Conservation (phyloP, 2,113 vertebrate genomes). For the Bubo blakistoni region DNA sequence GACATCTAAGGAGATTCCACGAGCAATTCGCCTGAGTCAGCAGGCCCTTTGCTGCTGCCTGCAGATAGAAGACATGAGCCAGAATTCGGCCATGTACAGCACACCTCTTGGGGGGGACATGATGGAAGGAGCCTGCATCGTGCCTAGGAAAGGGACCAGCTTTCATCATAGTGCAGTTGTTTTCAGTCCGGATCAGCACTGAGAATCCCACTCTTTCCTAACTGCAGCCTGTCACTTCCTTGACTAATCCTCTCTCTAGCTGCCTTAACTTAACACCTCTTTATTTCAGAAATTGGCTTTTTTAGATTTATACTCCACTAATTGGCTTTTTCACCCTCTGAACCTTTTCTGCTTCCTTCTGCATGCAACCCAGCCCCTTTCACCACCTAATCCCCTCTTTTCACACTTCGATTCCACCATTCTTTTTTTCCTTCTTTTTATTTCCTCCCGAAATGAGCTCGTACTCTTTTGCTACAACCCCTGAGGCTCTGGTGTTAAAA, state of each 20-base stretch:
- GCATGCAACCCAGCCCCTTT: neutral
- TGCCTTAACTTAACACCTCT: conserved; percentile 8
- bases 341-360: conserved; percentile 27
- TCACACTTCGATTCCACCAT: conserved; percentile 15
- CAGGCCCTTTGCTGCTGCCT: conserved; percentile 24
- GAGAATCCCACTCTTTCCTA: neutral
- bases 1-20: neutral
- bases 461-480: neutral
- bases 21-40: conserved; percentile 14
- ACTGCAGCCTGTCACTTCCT: neutral
- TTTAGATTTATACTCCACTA: conserved; percentile 29
- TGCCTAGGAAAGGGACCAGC: neutral
- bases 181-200: neutral
- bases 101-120: neutral
- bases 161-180: neutral
- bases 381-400: conserved; percentile 48
- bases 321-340: conserved; percentile 51
- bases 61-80: neutral
- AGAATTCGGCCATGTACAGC: neutral
- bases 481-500: conserved; percentile 19
- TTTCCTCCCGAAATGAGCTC: conserved; percentile 3
- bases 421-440: conserved; percentile 3
- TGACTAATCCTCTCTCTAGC: neutral
- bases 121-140: neutral
- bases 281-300: conserved; percentile 48